These are phyloP conservation scores for Larimichthys polyactis DNA, from an alignment of 2,113 vertebrate species.

Conservation along the genomic window DNA sequence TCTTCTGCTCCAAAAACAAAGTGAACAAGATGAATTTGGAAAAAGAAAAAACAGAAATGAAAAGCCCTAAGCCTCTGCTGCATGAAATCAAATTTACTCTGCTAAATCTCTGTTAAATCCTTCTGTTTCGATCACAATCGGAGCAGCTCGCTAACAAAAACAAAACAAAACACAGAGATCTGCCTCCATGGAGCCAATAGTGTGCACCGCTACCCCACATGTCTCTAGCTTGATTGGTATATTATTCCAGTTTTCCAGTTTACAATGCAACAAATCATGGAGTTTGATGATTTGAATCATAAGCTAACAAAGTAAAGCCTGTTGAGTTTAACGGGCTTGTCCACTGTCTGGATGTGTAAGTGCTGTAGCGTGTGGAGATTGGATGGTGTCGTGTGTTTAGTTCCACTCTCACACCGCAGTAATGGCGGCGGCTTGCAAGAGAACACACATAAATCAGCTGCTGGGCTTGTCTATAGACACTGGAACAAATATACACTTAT, in stretches of 20 bases:
- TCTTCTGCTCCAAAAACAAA: no score
- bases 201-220: neutral
- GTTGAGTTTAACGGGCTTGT: neutral
- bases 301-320: no score
- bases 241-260: neutral
- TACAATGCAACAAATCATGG: no score
- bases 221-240: neutral
- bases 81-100: constrained; percentile 4
- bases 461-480: neutral
- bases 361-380: no score
- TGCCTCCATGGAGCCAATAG: neutral
- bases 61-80: neutral
- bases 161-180: neutral
- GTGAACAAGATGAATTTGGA: no score
- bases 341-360: neutral
- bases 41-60: no score
- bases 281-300: no score
- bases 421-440: no score
- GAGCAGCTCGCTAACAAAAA: neutral
- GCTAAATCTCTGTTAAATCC: neutral
- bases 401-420: no score
- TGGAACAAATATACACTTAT: neutral
- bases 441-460: neutral
- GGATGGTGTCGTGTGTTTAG: no score
- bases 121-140: neutral